Base-by-base conservation (phyloP, 2,888 invertebrate species). In the Sphaerophoria rueppellii region DNA sequence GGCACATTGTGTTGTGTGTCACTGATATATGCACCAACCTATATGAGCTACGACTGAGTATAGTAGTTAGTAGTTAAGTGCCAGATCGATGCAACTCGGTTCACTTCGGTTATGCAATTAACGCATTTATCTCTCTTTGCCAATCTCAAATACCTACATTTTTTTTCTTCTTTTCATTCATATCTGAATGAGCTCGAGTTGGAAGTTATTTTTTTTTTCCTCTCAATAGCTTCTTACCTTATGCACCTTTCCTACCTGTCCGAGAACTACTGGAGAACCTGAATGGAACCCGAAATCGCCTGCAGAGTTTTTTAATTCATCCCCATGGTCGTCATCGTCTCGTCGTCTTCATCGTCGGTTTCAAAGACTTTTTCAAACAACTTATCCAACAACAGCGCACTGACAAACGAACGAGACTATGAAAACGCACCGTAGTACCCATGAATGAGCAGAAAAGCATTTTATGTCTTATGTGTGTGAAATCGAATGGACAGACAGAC, bases 91-190 rank as follows among this genome's bases (percentile, higher is more conserved):
- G 76, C 77, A 81, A 81, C 81, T 81, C 48, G 73, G 63, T 75
- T 80, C 76, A 76, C 72, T 76, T 85, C 73, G 81, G 72, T 85
- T 85, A 85, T 85, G 85, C 85, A 85, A 85, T 85, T 77, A 81
- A 85, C 73, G 81, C 76, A 76, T 65, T 81, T 85, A 76, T 85
- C 85, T 85, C 55, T 67, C 55, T 76, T 85, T 85, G 76, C 71
- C 69, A 85, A 85, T 85, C 85, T 73, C 58, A 43, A 43, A 67
- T 50, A 3, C 43, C 5, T 14, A 9, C 14, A 34, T 43, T 6
- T 14, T 37, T 52, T 35, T 55, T 57, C 6, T 40, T 40, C 6
- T 57, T 9, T 35, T 11, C 7, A 7, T 40, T 52, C 34, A 11
- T 12, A 16, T n/a, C 48, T 71, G 48, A 71, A 54, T 55, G 70